Base-by-base conservation (phyloP, 2,113 vertebrate species). In the Cyprinodon tularosa region DNA sequence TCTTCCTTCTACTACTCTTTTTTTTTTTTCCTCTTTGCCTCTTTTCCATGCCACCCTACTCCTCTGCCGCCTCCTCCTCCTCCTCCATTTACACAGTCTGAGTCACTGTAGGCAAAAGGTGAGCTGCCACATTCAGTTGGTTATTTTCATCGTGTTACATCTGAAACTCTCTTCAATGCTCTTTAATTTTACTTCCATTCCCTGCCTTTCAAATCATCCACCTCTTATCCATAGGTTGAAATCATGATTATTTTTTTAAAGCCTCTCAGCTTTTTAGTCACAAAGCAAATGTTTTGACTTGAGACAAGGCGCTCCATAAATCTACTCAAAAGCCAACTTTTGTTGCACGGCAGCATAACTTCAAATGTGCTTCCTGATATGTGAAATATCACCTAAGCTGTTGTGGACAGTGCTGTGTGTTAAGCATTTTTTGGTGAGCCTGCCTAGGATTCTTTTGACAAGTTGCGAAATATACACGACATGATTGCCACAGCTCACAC, bases 51-150 rank as follows among this genome's bases (percentile, higher is more conserved):
- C 62, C 77, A 81, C 71, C 75, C 66, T 68, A 12, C 80, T 83
- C 66, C 65, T 72, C 78, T 68, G 67, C 76, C 78, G 73, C 59
- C 68, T 71, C 72, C 80, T 84, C 74, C 67, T 72, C 79, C 75
- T 72, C 81, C 80, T 75, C 59, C 74, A 39, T 72, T 72, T 39
- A 65, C 76, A 71, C 61, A n/a, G 72, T 83, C 83, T 88, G 86
- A 91, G 83, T 89, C 89, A 91, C 90, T 72, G 88, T 71, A 87
- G 82, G 82, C 74, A 50, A 86, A 85, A 87, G 87, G 84, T 86
- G 86, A 45, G 79, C 83, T 83, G 81, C 66, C 65, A 62, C 82
- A 22, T 87, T 81, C 78, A 64, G 73, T 66, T 72, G 78, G 86
- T 85, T 88, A 80, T 86, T 84, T 90, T 83, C 79, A 81, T 88